Evolutionary conservation across 1,140 invertebrate species (phyloP).

Genomic region (Drosophila virilis): DNA sequence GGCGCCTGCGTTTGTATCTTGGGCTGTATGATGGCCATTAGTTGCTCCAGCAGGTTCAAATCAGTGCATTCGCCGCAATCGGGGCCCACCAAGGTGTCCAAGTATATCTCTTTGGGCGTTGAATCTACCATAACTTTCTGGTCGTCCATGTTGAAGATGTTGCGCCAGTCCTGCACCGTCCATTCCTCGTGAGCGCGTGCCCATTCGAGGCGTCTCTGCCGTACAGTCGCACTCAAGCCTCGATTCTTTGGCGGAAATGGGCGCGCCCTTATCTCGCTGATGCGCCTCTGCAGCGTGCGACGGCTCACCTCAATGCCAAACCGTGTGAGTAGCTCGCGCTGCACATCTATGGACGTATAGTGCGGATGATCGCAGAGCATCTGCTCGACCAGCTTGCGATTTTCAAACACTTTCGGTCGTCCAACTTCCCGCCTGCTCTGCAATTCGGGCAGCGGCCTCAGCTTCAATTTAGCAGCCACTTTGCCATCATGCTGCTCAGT

Average conservation of each 20-base stretch:
- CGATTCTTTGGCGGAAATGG: not conserved
- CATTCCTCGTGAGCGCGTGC: conserved; percentile 60
- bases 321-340: conserved; percentile 37
- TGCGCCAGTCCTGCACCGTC: conserved; percentile 66
- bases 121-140: conserved; percentile 29
- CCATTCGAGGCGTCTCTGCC: conserved; percentile 48
- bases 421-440: conserved; percentile 48
- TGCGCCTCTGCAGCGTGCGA: conserved; percentile 60
- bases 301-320: conserved; percentile 64
- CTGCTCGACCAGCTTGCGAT: conserved; percentile 47
- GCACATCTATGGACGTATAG: conserved; percentile 67
- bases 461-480: conserved; percentile 25
- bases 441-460: conserved; percentile 25
- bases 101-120: conserved; percentile 51
- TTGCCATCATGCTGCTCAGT: conserved; percentile 31
- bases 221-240: conserved; percentile 21
- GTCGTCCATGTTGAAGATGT: conserved; percentile 74
- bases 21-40: conserved; percentile 64
- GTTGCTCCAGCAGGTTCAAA: conserved; percentile 60
- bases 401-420: conserved; percentile 58
- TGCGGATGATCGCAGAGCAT: conserved; percentile 49
- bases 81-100: conserved; percentile 62
- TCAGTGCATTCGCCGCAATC: conserved; percentile 46
- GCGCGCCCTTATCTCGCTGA: conserved; percentile 56
- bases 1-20: conserved; percentile 55